Base-by-base conservation (phyloP, 2,888 invertebrate genomes). In the Axea sp. region DNA sequence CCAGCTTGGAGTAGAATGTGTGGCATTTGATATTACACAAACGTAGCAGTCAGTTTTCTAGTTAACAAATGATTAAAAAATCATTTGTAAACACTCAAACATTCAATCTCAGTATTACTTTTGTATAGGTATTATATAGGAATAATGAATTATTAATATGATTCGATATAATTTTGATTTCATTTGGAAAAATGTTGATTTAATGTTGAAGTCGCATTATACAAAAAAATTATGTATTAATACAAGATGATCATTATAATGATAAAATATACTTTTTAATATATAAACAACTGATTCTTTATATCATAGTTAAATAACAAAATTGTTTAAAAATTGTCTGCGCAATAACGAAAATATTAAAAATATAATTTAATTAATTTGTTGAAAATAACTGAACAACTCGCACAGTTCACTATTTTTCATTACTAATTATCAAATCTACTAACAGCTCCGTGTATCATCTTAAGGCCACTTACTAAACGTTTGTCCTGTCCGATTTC, bases 391-490 rank as follows among this genome's bases (percentile, higher is more conserved):
- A 35, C 1, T 15, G 19, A 22, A 12, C 26, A 39, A 55, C 26
- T 30, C 41, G 8, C 35, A 28, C n/a, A 15, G 3, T 15, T 55
- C 11, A 19, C 7, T 22, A 33, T 24, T 47, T 22, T 47, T 24
- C 37, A 14, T 51, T 55, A 53, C 47, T 65, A 39, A 59, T 51
- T 39, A 31, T 30, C 51, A 68, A 49, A 68, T 68, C 68, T 68
- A 57, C 31, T 31, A 68, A 68, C 68, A 64, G 39, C 47, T 71
- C 15, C 49, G 22, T 43, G 53, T 55, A 72, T 59, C 35, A 51
- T 49, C 49, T 45, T 73, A 73, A 73, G 73, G 73, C 67, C 73
- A 73, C 73, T 73, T 73, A 60, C 67, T 73, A 67, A 37, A 53
- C 60, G 22, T 67, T 64, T 41, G 67, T 57, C 33, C 39, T 53